phyloP scores from a whole-genome alignment of 2,797 vertebrate genomes.

The Varecia variegata region DNA sequence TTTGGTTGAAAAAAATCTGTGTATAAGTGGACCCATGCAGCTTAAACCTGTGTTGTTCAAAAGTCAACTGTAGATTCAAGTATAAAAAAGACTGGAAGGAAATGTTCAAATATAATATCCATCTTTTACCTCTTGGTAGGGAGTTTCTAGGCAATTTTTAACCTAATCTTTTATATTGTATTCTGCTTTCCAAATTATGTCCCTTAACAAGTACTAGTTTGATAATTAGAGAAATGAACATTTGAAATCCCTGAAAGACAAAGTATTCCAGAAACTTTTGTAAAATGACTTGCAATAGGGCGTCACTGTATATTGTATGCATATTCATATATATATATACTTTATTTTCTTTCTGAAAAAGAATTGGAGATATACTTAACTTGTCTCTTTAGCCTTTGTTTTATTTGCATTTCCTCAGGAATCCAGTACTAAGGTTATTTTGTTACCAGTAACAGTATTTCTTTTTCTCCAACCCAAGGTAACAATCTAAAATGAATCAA shows the following conservation, averaged over 20 bases:
- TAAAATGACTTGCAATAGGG: background rate
- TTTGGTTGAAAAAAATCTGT: background rate
- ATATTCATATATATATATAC: fast-evolving
- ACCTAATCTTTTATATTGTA: background rate
- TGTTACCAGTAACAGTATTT: background rate
- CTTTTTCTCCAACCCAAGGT: background rate
- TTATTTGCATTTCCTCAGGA: background rate
- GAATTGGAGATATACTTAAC: background rate
- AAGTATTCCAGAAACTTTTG: background rate
- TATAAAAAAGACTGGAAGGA: background rate
- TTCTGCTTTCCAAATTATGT: background rate
- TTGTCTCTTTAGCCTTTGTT: background rate
- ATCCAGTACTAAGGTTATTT: background rate
- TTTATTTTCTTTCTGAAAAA: background rate
- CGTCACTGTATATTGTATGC: background rate
- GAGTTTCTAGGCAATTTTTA: background rate
- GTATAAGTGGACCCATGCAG: background rate
- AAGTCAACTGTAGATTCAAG: background rate
- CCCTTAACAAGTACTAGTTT: background rate
- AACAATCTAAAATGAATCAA: background rate
- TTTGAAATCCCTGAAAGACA: background rate
- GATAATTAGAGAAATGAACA: background rate
- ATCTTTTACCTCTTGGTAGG: background rate
- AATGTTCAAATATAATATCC: background rate
- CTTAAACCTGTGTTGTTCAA: background rate